Base-by-base conservation (phyloP, 2,888 invertebrate genomes). In the Clistopyga incitator region DNA sequence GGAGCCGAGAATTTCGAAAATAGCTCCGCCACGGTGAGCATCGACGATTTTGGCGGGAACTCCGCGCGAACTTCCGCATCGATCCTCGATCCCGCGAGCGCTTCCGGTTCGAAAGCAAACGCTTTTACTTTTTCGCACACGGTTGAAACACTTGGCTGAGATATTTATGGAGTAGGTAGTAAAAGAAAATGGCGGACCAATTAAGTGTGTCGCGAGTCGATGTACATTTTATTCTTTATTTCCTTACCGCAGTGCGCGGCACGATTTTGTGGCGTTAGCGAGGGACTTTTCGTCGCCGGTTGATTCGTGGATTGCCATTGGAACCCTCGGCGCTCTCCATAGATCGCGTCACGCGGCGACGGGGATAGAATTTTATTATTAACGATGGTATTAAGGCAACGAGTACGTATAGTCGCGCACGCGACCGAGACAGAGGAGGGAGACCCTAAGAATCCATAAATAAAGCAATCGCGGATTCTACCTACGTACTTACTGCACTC, bases 151-250 rank as follows among this genome's bases (percentile, higher is more conserved):
- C 23, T 23, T 54, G 10, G 54, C 11, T 1, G 23, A 38, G 15
- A 45, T 45, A 67, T 67, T 47, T 42, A 15, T 42, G 6, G 45
- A 23, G 23, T 2, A 59, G 23, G 56, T 56, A 23, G 47, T 34
- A 70, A 88, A 88, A 87, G 86, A 91, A 91, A 88, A 92, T 92
- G 92, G 92, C 92, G 89, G 90, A 88, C 81, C 89, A 91, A 92
- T 92, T 92, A 92, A 91, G 88, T 87, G 89, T 84, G 84, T 84
- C 86, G 86, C 87, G 87, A 79, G 86, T 87, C 83, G 89, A 83
- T 79, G 88, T 89, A 87, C 87, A 88, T 89, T 90, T 89, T 88
- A 90, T 88, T 90, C 88, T 88, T 88, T 88, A 86, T 75, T 72
- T 67, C 74, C 42, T 25, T 1, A 25, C 6, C 6, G 23, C 20